phyloP scores from a whole-genome alignment of 2,888 invertebrate genomes.

The Saturnia pavonia region DNA sequence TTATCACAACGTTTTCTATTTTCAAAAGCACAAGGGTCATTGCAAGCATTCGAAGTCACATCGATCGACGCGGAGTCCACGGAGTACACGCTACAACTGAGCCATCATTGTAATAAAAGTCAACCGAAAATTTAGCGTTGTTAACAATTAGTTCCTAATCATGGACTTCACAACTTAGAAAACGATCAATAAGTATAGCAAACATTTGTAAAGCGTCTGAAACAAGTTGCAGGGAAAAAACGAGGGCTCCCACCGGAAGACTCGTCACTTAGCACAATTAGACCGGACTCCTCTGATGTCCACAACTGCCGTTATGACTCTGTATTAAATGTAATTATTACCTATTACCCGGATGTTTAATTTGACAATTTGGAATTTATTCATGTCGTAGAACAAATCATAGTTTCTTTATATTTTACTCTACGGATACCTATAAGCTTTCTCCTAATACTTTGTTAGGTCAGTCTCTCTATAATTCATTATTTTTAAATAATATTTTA shows the following conservation, averaged over 20 bases:
- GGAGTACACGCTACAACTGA: no score
- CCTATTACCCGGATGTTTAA: constrained; percentile 15
- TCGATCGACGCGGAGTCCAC: no score
- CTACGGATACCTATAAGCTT: not conserved
- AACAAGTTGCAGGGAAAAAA: constrained; percentile 32
- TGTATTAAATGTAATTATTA: constrained; percentile 14
- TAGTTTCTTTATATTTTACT: not conserved
- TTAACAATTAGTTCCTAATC: constrained; percentile 13
- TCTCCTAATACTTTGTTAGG: not conserved
- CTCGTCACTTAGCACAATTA: constrained; percentile 56
- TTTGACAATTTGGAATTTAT: constrained; percentile 10
- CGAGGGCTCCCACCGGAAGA: constrained; percentile 43
- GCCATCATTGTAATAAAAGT: constrained; percentile 9
- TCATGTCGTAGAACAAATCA: constrained; percentile 6
- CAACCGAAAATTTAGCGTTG: constrained; percentile 12
- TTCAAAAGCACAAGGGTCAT: no score
- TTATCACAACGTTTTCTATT: no score
- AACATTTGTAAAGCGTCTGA: constrained; percentile 20
- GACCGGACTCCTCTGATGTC: constrained; percentile 32
- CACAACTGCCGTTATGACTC: constrained; percentile 33
- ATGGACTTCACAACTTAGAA: constrained; percentile 10
- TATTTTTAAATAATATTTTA: not conserved
- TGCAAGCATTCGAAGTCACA: no score
- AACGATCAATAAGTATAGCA: constrained; percentile 19
- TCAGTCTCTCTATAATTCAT: not conserved